Percentiles rank a stretch among this genome's conserved stretches.
Conservation (phyloP, 2,113 vertebrate genomes). For the Cygnus atratus region DNA sequence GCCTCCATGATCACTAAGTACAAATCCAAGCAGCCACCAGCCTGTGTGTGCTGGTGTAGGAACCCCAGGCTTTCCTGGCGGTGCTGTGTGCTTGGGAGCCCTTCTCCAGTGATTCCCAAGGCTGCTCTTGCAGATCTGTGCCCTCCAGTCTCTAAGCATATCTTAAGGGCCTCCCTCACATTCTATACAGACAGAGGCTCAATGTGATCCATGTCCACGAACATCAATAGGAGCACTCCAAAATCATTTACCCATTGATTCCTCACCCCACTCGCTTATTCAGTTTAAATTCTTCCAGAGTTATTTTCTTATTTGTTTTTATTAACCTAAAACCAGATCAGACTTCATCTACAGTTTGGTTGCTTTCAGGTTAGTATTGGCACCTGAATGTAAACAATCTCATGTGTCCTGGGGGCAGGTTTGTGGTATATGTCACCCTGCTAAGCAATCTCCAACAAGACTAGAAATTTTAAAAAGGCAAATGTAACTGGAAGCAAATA, state of each 20-base stretch:
- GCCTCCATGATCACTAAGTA: rapidly evolving
- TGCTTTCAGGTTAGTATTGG: neutral
- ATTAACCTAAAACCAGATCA: neutral
- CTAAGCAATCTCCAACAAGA: constrained; percentile 47
- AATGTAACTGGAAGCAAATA: constrained; percentile 73
- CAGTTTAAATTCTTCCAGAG: neutral
- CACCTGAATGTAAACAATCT: constrained; percentile 44
- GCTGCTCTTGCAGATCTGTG: neutral
- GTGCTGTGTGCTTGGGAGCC: rapidly evolving
- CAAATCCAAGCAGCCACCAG: neutral
- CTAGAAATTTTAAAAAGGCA: constrained; percentile 69
- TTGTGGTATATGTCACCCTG: constrained; percentile 48
- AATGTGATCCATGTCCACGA: rapidly evolving
- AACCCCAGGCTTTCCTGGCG: neutral
- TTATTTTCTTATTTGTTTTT: neutral
- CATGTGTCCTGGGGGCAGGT: neutral
- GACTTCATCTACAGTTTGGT: neutral
- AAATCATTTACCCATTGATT: neutral
- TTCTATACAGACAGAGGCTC: neutral
- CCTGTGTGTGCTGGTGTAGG: rapidly evolving
- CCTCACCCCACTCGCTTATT: neutral
- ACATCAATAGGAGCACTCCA: neutral
- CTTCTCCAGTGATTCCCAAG: neutral
- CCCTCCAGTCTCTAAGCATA: neutral
- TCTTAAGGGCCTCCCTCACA: neutral